Percentiles rank a stretch among this genome's conserved stretches.
Evolutionary conservation across 2,888 invertebrate genomes (phyloP).

Genomic region (Ectemnius lituratus): DNA sequence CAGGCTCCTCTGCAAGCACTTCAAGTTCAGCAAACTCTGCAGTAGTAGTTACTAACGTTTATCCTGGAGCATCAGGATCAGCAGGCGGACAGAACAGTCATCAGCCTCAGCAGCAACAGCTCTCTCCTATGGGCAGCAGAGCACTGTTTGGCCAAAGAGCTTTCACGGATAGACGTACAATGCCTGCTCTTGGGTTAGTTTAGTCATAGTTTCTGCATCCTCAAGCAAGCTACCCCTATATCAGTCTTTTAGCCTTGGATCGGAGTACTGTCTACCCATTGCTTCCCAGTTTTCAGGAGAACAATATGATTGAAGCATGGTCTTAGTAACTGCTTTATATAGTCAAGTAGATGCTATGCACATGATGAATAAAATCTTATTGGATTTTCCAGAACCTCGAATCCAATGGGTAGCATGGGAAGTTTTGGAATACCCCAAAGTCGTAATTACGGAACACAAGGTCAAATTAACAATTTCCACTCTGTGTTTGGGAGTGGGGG

Average conservation of each 20-base stretch:
- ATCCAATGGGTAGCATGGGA: conserved; percentile 82
- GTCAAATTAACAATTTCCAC: conserved; percentile 83
- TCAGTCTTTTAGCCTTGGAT: conserved; percentile 8
- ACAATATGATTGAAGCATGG: conserved; percentile 1
- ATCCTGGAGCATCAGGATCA: conserved; percentile 73
- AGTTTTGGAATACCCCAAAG: conserved; percentile 82
- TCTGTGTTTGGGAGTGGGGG: conserved; percentile 86
- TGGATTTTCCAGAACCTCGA: conserved; percentile 79
- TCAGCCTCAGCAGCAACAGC: conserved; percentile 79
- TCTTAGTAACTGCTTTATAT: background rate
- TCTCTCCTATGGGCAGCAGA: conserved; percentile 81
- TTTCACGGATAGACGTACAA: conserved; percentile 86
- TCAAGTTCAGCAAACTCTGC: conserved; percentile 73
- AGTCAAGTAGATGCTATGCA: background rate
- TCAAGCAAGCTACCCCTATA: conserved; percentile 1
- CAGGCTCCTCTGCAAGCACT: conserved; percentile 77
- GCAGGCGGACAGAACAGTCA: conserved; percentile 77
- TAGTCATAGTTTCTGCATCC: conserved; percentile 16
- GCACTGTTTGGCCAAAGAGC: conserved; percentile 89
- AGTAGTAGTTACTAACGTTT: conserved; percentile 75
- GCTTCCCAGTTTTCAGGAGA: conserved; percentile 11
- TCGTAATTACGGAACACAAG: conserved; percentile 79
- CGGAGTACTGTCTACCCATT: conserved; percentile 7
- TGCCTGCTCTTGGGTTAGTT: conserved; percentile 81
- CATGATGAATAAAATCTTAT: conserved; percentile 3